Evolutionary conservation across 2,113 vertebrate species (phyloP).

Genomic region (Rostratula benghalensis): DNA sequence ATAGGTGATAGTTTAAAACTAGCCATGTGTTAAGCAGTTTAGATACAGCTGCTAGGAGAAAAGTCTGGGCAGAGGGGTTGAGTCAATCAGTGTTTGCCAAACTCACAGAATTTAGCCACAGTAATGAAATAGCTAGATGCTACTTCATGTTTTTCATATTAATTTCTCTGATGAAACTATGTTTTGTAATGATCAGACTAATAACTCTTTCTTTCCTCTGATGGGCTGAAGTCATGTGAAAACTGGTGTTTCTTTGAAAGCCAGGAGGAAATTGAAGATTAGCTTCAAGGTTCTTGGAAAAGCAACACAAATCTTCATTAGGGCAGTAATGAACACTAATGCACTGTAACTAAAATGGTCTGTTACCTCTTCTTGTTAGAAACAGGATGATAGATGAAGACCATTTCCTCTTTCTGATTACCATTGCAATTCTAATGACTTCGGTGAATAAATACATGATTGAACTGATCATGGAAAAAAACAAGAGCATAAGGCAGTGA

Average conservation of each 20-base stretch:
- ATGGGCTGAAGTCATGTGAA: conserved; percentile 18
- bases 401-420: conserved; percentile 62
- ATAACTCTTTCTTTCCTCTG: neutral
- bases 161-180: conserved; percentile 15
- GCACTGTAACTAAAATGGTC: conserved; percentile 69
- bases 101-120: neutral
- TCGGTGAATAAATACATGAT: conserved; percentile 46
- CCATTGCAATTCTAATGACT: conserved; percentile 57
- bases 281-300: conserved; percentile 58
- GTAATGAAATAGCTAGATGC: conserved; percentile 24
- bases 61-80: neutral
- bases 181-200: neutral
- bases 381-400: conserved; percentile 63
- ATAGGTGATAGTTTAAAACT: neutral
- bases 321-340: conserved; percentile 70
- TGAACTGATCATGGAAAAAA: neutral
- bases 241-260: conserved; percentile 44
- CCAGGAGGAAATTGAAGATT: conserved; percentile 56
- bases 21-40: neutral
- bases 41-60: neutral
- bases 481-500: conserved; percentile 30
- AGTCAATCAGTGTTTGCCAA: neutral
- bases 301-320: conserved; percentile 75
- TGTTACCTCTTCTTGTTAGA: conserved; percentile 68
- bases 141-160: neutral